Evolutionary conservation across 2,113 vertebrate species (phyloP), one percentile per base, ranked within the genome.

Genomic region (Ptychochromis oligacanthus): DNA sequence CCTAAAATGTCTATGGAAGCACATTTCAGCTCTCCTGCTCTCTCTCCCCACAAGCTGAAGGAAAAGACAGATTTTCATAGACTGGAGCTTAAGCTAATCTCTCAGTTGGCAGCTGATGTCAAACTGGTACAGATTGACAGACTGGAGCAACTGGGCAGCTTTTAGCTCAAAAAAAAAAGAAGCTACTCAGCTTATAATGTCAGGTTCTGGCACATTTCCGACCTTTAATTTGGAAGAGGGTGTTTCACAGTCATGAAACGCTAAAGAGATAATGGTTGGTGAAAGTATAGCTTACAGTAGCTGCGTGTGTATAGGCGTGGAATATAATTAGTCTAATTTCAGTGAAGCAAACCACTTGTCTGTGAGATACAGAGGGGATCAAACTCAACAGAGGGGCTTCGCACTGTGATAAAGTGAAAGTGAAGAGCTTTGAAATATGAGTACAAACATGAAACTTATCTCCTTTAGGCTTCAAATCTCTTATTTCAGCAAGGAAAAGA

Each of bases 301-400:
- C 87, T 89, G 85, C 79, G 56, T 90, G 91, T 91, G 86, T 88
- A 87, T 77, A 90, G 93, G 88, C 87, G 86, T 83, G 91, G 89
- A 94, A 92, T 95, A 95, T 96, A 95, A 95, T 96, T 95, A 91
- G 91, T 76, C 94, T 95, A 88, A 95, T 95, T 96, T 93, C 89
- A 93, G 87, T 87, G 90, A 93, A 82, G 92, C 83, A 81, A 95
- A 92, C 89, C 86, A 34, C 88, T 89, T 83, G 85, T 89, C 89
- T 93, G 80, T 87, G 84, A 87, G 87, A 59, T 80, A 87, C 80
- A 80, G 72, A 88, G 49, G 65, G 77, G 79, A 88, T 92, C 80
- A 90, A 82, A 74, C 80, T 87, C 75, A 85, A 36, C 80, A 12
- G 49, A 67, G 86, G 83, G 84, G 78, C 26, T 87, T 86, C 87